Conservation (phyloP, 1,140 invertebrate species). For the Zaprionus nigranus region DNA sequence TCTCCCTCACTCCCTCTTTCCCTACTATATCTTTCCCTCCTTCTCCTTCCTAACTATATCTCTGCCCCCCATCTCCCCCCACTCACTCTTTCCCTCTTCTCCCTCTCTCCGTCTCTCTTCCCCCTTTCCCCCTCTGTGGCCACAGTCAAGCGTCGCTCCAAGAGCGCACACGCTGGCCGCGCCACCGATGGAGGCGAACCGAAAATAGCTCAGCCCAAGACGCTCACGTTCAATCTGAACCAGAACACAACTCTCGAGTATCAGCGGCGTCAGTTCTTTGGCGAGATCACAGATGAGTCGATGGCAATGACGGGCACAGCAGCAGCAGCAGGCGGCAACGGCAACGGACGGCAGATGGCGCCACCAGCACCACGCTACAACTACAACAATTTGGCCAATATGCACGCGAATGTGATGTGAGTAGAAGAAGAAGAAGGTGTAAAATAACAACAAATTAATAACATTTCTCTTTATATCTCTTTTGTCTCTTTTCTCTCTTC, state of each 20-base stretch:
- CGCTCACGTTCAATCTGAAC: conserved; percentile 82
- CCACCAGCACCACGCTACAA: conserved; percentile 56
- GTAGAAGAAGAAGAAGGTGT: conserved; percentile 22
- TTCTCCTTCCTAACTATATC: background rate
- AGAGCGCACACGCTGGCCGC: conserved; percentile 81
- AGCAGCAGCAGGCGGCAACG: conserved; percentile 28
- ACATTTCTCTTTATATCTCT: background rate
- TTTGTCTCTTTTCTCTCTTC: background rate
- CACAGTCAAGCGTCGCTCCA: conserved; percentile 83
- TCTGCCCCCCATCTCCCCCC: background rate
- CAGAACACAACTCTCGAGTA: conserved; percentile 83
- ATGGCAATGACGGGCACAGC: conserved; percentile 21
- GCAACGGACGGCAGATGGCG: background rate
- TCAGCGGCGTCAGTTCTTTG: conserved; percentile 80
- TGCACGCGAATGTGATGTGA: conserved; percentile 84
- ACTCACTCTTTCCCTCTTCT: no score
- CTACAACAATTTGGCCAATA: conserved; percentile 75
- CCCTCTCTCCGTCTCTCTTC: background rate
- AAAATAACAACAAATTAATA: background rate
- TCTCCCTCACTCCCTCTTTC: background rate
- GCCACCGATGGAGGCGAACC: conserved; percentile 59
- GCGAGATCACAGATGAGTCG: conserved; percentile 65
- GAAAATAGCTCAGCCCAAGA: conserved; percentile 82
- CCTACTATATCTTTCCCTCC: background rate
- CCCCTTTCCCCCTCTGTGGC: background rate